Evolutionary conservation across 2,113 vertebrate genomes (phyloP).

Genomic region (Pseudonaja textilis): DNA sequence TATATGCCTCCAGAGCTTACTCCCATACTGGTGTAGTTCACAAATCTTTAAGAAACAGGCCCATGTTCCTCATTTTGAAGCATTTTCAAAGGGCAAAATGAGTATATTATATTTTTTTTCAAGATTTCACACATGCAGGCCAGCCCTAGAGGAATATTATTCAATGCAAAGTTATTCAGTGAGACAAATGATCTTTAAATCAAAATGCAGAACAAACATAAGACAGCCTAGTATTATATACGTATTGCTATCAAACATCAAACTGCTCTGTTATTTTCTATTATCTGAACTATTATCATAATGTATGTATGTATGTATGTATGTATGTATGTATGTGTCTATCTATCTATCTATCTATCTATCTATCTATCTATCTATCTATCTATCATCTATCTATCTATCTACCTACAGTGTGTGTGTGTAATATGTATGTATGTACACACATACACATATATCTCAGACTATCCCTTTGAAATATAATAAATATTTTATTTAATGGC

Average conservation of each 20-base stretch:
- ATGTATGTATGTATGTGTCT: no score
- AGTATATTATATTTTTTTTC: background rate
- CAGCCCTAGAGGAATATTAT: background rate
- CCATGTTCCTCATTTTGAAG: background rate
- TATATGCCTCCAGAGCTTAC: background rate
- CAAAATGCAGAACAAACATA: background rate
- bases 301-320: no score
- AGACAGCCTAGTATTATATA: background rate
- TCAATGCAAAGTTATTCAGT: fast-evolving
- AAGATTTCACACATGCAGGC: background rate
- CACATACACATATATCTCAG: background rate
- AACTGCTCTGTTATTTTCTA: no score
- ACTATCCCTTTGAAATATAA: background rate
- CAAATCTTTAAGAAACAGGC: background rate
- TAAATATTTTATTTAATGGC: background rate
- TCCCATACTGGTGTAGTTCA: background rate
- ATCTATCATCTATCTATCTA: no score
- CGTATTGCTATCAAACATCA: background rate
- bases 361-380: no score
- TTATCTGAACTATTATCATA: background rate
- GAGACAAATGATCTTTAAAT: fast-evolving
- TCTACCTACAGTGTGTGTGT: no score
- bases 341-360: no score
- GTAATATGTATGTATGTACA: no score
- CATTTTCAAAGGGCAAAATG: background rate